Base-by-base conservation (phyloP, 2,797 vertebrate species). In the Botia kubotai region DNA sequence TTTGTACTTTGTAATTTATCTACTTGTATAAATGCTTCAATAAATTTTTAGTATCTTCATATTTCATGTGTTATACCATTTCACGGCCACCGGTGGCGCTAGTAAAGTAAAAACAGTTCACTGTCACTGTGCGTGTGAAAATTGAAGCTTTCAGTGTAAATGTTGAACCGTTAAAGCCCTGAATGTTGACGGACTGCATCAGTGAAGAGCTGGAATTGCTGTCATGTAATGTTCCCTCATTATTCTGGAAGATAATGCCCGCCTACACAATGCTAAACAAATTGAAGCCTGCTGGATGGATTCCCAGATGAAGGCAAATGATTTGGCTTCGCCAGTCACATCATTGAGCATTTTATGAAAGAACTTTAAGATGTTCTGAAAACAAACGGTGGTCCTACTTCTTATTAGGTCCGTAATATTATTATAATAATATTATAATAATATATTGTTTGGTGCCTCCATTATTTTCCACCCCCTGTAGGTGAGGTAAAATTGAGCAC, bases 181-280 rank as follows among this genome's bases (percentile, higher is more conserved):
- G 6, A 70, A 12, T 71, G 76, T 79, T 72, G 58, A 63, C 77
- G 55, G 52, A 71, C 46, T 36, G 77, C 69, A 14, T 26, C 8
- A 2, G 29, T 72, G 39, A 50, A 71, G 67, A 23, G 17, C 55
- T 50, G 39, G 17, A 78, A 72, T 63, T 72, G 48, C 77, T 65
- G 77, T 63, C 36, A 70, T 70, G 53, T n/a, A 53, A 72, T 79
- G 46, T 62, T 65, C 58, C 29, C 68, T 79, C 69, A 79, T 79
- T 79, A 72, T 52, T 72, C 68, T 7, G 14, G 1, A 79, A 62
- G 68, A 63, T 72, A 72, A 39, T 79, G 60, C 46, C 68, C 58
- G 5, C 57, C 69, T 65, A 79, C 77, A 72, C 48, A 71, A 53
- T 72, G 69, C 29, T 72, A 72, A 71, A 79, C 46, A 63, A 72